A percentile compares a stretch with the other conserved stretches of the same genome.
These are phyloP conservation scores for Taxidea taxus DNA, from an alignment of 2,113 vertebrate genomes.

Conservation along the genomic window DNA sequence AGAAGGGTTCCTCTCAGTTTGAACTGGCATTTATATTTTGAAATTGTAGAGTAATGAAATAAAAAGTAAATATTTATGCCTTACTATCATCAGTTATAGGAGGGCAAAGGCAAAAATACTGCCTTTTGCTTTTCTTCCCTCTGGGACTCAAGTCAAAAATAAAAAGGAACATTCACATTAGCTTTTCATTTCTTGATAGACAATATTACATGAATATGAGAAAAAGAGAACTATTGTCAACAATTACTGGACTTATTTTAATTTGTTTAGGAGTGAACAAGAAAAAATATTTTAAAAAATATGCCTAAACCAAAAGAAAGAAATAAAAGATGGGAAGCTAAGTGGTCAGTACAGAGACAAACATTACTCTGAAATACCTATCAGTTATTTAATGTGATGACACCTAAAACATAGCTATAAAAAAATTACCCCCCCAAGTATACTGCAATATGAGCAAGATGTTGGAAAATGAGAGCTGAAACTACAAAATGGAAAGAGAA, in stretches of 20 bases:
- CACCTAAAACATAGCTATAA: background rate
- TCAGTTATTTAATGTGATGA: background rate
- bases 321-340: background rate
- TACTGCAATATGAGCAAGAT: background rate
- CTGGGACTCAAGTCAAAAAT: background rate
- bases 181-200: background rate
- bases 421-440: background rate
- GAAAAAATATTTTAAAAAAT: background rate
- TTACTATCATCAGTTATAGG: background rate
- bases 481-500: background rate
- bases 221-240: background rate
- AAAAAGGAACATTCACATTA: background rate
- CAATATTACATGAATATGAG: background rate
- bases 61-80: background rate
- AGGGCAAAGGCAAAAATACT: background rate
- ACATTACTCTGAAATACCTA: background rate
- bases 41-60: background rate
- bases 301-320: background rate
- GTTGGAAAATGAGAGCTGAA: background rate
- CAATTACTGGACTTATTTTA: background rate
- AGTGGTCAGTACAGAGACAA: background rate
- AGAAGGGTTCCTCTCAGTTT: background rate
- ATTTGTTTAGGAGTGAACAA: background rate
- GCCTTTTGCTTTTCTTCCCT: background rate
- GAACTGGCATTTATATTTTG: constrained; percentile 7